Percentiles rank a stretch among this genome's conserved stretches.
Conservation (phyloP, 2,113 vertebrate genomes). For the Herpetotheres cachinnans region DNA sequence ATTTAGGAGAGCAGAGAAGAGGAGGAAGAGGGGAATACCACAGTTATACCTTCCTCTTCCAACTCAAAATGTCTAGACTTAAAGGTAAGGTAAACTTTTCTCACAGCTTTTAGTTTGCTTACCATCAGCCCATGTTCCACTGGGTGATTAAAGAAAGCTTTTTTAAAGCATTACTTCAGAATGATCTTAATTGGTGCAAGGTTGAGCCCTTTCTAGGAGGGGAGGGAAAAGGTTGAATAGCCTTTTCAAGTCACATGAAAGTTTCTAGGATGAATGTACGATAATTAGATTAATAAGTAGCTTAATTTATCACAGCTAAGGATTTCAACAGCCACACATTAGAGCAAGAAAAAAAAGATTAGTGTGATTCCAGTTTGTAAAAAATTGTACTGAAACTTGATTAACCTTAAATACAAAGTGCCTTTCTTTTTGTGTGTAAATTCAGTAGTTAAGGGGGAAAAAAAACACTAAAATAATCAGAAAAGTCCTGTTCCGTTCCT, state of each 20-base stretch:
- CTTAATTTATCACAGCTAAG: constrained; percentile 99
- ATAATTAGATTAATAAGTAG: constrained; percentile 99
- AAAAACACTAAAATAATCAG: constrained; percentile 63
- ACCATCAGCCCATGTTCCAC: constrained; percentile 75
- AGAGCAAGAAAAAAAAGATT: constrained; percentile 90
- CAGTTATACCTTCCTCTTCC: constrained; percentile 66
- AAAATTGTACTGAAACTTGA: constrained; percentile 89
- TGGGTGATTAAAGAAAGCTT: constrained; percentile 82
- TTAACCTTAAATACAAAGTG: constrained; percentile 93
- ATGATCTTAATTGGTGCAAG: constrained; percentile 93
- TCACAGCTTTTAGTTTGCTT: constrained; percentile 76
- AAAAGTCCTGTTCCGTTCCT: constrained; percentile 56
- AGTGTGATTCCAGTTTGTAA: constrained; percentile 86
- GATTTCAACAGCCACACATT: constrained; percentile 97
- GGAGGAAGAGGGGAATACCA: constrained; percentile 51
- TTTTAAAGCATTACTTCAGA: constrained; percentile 87
- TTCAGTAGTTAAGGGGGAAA: constrained; percentile 69
- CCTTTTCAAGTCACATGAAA: constrained; percentile 99
- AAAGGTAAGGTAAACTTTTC: constrained; percentile 80
- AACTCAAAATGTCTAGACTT: constrained; percentile 66
- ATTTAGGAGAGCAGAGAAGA: constrained; percentile 60
- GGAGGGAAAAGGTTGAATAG: constrained; percentile 88
- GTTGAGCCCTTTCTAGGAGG: constrained; percentile 86
- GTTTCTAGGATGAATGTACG: constrained; percentile 96
- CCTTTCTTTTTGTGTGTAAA: constrained; percentile 83